phyloP scores from a whole-genome alignment of 2,888 invertebrate species.

The Sceliomorpha sp. region DNA sequence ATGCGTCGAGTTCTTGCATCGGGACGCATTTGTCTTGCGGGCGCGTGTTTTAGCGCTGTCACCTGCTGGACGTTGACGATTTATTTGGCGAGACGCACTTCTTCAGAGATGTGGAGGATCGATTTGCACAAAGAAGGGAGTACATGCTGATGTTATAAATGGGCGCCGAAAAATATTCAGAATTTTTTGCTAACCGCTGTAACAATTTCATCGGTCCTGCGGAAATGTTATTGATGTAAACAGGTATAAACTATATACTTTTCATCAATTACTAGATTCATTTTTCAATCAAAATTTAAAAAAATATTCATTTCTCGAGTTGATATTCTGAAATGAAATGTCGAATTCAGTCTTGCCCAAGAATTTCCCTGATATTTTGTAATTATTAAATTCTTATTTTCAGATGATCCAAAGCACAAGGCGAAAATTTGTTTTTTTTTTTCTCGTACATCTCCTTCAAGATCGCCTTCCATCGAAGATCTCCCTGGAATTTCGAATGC shows the following conservation, averaged over 20 bases:
- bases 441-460: slow-evolving; percentile 26
- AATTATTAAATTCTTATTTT: no score
- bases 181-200: slow-evolving; percentile 45
- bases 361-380: no score
- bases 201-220: slow-evolving; percentile 46
- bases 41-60: slow-evolving; percentile 59
- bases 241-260: no score
- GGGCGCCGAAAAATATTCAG: slow-evolving; percentile 45
- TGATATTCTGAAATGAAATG: no score
- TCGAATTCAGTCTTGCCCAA: no score
- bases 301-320: no score
- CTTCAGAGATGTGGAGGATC: slow-evolving; percentile 57
- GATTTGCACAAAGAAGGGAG: slow-evolving; percentile 55
- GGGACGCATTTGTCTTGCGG: slow-evolving; percentile 58
- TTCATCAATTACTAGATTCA: no score
- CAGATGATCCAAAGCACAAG: no score
- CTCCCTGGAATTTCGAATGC: slow-evolving; percentile 71
- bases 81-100: slow-evolving; percentile 56
- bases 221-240: slow-evolving; percentile 51
- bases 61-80: slow-evolving; percentile 60
- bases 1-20: slow-evolving; percentile 58
- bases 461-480: slow-evolving; percentile 64
- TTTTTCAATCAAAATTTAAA: no score
- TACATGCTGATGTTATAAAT: slow-evolving; percentile 56
- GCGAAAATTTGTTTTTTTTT: not conserved